Evolutionary conservation across 1,140 invertebrate species (phyloP).

Genomic region (Brachionus manjavacas): DNA sequence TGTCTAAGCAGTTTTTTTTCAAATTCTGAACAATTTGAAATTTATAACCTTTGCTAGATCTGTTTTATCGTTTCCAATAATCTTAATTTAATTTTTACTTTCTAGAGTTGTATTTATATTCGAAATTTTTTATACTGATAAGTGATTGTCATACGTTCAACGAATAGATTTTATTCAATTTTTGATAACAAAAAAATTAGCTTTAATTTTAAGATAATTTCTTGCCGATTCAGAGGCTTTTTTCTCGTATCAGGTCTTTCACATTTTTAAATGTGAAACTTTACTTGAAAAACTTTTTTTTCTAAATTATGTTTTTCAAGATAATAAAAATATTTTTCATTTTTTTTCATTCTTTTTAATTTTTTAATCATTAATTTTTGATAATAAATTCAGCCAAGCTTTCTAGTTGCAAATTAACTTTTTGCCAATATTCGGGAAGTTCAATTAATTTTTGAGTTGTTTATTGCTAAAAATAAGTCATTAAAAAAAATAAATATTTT

Average conservation of each 20-base stretch:
- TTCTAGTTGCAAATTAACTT: slow-evolving; percentile 7
- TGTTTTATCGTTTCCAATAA: neutral
- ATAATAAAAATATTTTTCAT: neutral
- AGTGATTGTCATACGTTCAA: neutral
- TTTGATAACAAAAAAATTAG: neutral
- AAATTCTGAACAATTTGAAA: slow-evolving; percentile 10
- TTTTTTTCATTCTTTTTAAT: neutral
- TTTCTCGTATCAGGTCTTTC: neutral
- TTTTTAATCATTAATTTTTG: neutral
- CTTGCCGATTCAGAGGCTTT: neutral
- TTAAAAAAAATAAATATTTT: neutral
- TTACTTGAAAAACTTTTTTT: neutral
- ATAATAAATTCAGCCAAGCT: neutral
- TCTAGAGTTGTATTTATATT: neutral
- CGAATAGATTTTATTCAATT: neutral
- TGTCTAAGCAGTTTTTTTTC: neutral
- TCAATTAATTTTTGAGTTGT: slow-evolving; percentile 37
- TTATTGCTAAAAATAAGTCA: slow-evolving; percentile 1
- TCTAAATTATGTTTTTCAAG: neutral
- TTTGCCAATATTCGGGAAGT: slow-evolving; percentile 19
- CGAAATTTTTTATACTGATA: neutral
- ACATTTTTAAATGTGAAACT: neutral
- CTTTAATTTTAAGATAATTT: neutral
- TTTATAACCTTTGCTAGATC: slow-evolving; percentile 16
- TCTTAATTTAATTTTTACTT: neutral